A percentile compares a stretch with the other conserved stretches of the same genome.
phyloP scores from a whole-genome alignment of 1,140 invertebrate genomes.

The Orius insidiosus region DNA sequence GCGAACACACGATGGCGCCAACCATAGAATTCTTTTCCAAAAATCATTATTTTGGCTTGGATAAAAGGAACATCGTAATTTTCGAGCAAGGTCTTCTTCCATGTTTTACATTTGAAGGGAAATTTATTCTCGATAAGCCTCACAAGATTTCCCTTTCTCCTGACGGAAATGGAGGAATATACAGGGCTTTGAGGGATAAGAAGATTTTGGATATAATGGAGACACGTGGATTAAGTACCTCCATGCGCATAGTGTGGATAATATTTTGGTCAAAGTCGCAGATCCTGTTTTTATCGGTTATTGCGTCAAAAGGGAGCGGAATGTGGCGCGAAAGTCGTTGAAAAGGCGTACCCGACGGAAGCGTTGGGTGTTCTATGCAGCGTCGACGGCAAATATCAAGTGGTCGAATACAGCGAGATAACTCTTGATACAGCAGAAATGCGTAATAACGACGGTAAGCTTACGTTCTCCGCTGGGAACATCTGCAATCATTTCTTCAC shows the following conservation, averaged over 20 bases:
- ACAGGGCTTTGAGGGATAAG: conserved; percentile 58
- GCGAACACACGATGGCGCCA: conserved; percentile 74
- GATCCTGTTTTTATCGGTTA: conserved; percentile 96
- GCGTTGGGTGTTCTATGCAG: conserved; percentile 90
- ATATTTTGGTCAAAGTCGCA: conserved; percentile 94
- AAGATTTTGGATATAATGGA: conserved; percentile 71
- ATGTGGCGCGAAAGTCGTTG: conserved; percentile 91
- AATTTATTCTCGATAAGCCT: conserved; percentile 73
- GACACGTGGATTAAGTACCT: conserved; percentile 69
- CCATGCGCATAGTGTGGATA: conserved; percentile 97
- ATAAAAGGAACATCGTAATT: conserved; percentile 61
- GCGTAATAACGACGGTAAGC: conserved; percentile 53
- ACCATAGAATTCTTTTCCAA: conserved; percentile 67
- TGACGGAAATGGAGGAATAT: conserved; percentile 98
- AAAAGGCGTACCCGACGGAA: conserved; percentile 79
- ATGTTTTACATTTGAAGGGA: conserved; percentile 86
- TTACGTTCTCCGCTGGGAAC: conserved; percentile 87
- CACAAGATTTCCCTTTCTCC: conserved; percentile 70
- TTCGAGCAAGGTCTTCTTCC: conserved; percentile 91
- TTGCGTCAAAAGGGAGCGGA: conserved; percentile 77
- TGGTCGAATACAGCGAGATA: conserved; percentile 97
- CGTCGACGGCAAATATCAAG: conserved; percentile 72
- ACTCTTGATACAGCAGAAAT: conserved; percentile 70
- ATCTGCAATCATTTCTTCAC: conserved; percentile 99
- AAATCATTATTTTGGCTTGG: conserved; percentile 76